A percentile compares a stretch with the other conserved stretches of the same genome.
Evolutionary conservation across 2,888 invertebrate species (phyloP).

Genomic region (Isoperla grammatica): DNA sequence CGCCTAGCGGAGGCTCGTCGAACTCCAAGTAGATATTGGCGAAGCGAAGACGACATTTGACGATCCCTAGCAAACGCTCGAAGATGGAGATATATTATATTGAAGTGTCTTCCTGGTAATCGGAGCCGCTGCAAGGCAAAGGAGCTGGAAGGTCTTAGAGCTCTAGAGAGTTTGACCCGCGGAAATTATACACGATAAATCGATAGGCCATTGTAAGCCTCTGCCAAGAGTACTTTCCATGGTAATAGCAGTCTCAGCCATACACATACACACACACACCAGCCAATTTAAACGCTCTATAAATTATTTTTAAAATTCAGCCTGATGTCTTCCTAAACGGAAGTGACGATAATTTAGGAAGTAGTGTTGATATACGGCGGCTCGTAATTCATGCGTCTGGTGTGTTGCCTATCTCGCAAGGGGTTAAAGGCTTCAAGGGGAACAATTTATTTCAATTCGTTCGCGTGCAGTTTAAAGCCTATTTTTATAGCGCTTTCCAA

Average conservation of each 20-base stretch:
- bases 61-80: too few relatives aligned
- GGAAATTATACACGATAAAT: background rate
- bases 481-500: conserved; percentile 10
- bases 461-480: conserved; percentile 15
- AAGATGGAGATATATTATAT: too few relatives aligned
- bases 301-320: background rate
- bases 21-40: too few relatives aligned
- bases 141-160: too few relatives aligned
- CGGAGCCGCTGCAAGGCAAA: too few relatives aligned
- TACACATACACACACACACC: too few relatives aligned
- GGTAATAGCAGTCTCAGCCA: background rate
- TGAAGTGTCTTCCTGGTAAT: too few relatives aligned
- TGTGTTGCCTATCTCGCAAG: conserved; percentile 5
- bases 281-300: conserved; percentile 10
- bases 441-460: conserved; percentile 13
- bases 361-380: conserved; percentile 5
- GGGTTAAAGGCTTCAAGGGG: conserved; percentile 3
- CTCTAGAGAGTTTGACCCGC: too few relatives aligned
- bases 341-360: conserved; percentile 17
- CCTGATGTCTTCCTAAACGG: conserved; percentile 11
- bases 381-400: conserved; percentile 9
- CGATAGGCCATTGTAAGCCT: background rate
- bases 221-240: conserved; percentile 10
- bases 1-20: too few relatives aligned
- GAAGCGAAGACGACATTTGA: too few relatives aligned